Evolutionary conservation across 1,140 invertebrate genomes (phyloP), one percentile per base, ranked within the genome.

Genomic region (Philotrypesis tridentata): DNA sequence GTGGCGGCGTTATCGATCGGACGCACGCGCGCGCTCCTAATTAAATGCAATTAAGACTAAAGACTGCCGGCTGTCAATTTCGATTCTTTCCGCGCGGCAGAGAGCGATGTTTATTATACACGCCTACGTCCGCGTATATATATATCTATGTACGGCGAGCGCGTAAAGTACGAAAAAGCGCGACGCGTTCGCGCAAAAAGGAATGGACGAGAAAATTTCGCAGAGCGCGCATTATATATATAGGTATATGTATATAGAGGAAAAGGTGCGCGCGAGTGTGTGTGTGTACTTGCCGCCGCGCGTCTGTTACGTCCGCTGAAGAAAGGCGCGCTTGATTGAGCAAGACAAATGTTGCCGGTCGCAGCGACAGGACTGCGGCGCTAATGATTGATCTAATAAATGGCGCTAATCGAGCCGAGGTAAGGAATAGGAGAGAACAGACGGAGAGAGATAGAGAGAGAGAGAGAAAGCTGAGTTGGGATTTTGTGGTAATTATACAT

Each of bases 341-440:
- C 67, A 71, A 79, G 77, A 71, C 67, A 12, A 71, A 79, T 55
- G 67, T 60, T 37, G 21, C 27, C 55, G 21, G 67, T 43, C 48
- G 55, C n/a, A 17, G 43, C 33, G 29, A 67, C 40, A n/a, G n/a
- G n/a, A n/a, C n/a, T n/a, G n/a, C 14, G 67, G 48, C 48, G 31
- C 29, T 61, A 63, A 79, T 71, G 77, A 79, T 79, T 79, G 77
- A 71, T 79, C 31, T 79, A 79, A 71, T 79, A 79, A 79, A 71
- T 61, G 65, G 12, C 43, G 14, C 23, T 79, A 79, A 79, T 79
- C 77, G 68, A 27, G 21, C 40, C n/a, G n/a, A n/a, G n/a, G n/a
- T n/a, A n/a, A n/a, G n/a, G n/a, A n/a, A n/a, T n/a, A n/a, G n/a
- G n/a, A n/a, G n/a, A n/a, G n/a, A n/a, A n/a, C n/a, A n/a, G n/a